Conservation (phyloP, 2,888 invertebrate species). For the Hyalella azteca region DNA sequence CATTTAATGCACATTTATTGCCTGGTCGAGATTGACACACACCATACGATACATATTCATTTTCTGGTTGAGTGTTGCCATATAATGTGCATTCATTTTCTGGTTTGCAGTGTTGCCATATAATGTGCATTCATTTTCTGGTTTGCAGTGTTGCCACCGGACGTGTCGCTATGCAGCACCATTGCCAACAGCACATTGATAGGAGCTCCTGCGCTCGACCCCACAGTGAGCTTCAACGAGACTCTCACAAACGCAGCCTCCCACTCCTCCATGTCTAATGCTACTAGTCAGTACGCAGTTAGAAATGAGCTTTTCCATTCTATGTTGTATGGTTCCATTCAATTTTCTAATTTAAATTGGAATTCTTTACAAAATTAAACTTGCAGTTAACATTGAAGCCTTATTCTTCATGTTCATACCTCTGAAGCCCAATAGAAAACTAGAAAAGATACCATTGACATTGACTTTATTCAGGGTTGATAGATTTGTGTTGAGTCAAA, state of each 20-base stretch:
- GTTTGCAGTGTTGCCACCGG: slow-evolving; percentile 46
- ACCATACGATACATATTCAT: no score
- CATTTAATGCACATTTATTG: no score
- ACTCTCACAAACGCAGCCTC: slow-evolving; percentile 11
- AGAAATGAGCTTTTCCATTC: no score
- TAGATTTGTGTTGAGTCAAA: no score
- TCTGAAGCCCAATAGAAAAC: no score
- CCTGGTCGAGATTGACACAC: no score
- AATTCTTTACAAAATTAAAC: no score
- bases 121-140: neutral
- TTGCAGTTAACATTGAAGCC: neutral
- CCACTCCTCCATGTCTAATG: neutral
- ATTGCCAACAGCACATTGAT: slow-evolving; percentile 46
- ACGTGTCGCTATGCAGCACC: slow-evolving; percentile 59
- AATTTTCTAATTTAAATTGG: no score
- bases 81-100: neutral
- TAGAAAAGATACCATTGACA: no score
- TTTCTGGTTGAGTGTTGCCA: neutral
- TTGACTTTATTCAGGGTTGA: no score
- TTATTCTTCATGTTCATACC: no score
- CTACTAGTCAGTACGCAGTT: neutral
- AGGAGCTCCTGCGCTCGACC: neutral
- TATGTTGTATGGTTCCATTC: no score
- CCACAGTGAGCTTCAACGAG: slow-evolving; percentile 52
- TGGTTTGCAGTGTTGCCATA: neutral